Evolutionary conservation across 2,888 invertebrate genomes (phyloP).

Genomic region (Rotaria socialis): DNA sequence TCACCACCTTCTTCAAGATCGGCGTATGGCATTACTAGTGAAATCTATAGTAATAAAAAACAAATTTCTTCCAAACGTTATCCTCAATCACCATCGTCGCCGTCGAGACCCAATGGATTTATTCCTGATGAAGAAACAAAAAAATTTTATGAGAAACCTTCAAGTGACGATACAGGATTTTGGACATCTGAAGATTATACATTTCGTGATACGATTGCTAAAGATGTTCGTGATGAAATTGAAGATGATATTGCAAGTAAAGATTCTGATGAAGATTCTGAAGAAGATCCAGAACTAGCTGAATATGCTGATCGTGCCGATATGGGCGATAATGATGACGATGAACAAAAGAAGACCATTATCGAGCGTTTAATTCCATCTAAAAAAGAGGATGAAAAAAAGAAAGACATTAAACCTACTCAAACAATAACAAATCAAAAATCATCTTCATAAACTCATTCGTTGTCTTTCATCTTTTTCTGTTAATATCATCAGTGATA

Average conservation of each 20-base stretch:
- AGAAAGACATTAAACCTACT: neutral
- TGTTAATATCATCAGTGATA: too few relatives aligned
- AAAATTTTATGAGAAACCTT: neutral
- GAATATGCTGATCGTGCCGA: conserved; percentile 17
- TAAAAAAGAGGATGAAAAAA: neutral
- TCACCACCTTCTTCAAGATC: neutral
- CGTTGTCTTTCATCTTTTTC: neutral
- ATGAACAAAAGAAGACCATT: neutral
- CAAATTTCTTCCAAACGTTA: neutral
- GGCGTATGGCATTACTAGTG: neutral
- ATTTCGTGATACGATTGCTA: conserved; percentile 8
- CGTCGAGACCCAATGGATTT: neutral
- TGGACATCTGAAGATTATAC: conserved; percentile 16
- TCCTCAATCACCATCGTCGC: neutral
- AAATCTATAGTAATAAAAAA: neutral
- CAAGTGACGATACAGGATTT: neutral
- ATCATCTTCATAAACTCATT: neutral
- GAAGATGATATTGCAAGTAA: conserved; percentile 23
- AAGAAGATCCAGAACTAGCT: neutral
- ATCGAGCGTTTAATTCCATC: neutral
- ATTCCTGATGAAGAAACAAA: conserved; percentile 7
- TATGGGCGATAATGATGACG: neutral
- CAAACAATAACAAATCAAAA: neutral
- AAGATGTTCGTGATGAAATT: conserved; percentile 5
- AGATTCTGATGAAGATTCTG: neutral